Evolutionary conservation across 1,140 invertebrate species (phyloP), one percentile per base, ranked within the genome.

Genomic region (Drosophila nigrodunni): DNA sequence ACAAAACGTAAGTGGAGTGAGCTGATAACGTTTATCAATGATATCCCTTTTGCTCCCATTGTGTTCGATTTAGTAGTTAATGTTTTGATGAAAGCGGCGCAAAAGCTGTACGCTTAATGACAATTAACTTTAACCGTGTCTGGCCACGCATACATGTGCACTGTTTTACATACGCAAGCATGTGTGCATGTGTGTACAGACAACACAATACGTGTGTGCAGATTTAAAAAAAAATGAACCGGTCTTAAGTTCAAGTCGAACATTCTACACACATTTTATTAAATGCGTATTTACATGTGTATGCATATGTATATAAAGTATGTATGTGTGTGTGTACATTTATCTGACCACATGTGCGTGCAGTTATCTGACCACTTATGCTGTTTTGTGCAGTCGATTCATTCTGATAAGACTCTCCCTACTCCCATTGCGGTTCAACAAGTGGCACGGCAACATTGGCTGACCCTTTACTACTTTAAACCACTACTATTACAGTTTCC

Each of bases 231-330:
- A 6, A 18, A 21, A 35, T 64, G 47, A 64, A 64, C 61, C 61
- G 61, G 61, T 64, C 61, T 64, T 39, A 52, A 54, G 61, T 64
- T 64, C 49, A 64, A 62, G 60, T 41, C 11, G 18, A 25, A 62
- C 34, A 7, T 18, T 52, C n/a, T 43, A 54, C 61, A 21, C 61
- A 64, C 49, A 64, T 64, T 64, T 64, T 52, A 52, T 21, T 11
- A 57, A 41, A 41, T 39, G 21, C 10, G n/a, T 47, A 47, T 47
- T 21, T 21, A 47, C 11, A 25, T 41, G 39, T 41, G n/a, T 13
- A 37, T 55, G 11, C 37, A 41, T 25, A 11, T 10, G 37, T 41
- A 15, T 7, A 3, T 57, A 11, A 11, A 7, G 21, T 52, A 6
- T 43, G 10, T 43, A 43, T 43, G 41, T 41, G 39, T 41, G 11